phyloP scores from a whole-genome alignment of 2,113 vertebrate species.

The Cariama cristata region DNA sequence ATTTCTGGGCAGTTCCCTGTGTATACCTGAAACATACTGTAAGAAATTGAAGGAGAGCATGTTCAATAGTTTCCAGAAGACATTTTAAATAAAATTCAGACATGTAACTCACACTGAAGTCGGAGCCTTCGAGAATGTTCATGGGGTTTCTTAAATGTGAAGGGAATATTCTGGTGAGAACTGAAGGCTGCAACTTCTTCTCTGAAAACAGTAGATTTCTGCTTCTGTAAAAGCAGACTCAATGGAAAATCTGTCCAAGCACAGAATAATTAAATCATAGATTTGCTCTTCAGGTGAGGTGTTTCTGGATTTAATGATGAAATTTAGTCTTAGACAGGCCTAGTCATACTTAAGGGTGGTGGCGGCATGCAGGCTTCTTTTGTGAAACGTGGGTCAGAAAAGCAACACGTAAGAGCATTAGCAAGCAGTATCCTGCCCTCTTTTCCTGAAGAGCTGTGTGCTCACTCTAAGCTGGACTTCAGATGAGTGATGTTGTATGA shows the following conservation, averaged over 20 bases:
- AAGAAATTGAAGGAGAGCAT: neutral
- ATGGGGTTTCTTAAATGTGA: neutral
- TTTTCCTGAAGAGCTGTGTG: neutral
- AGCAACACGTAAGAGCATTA: fast-evolving
- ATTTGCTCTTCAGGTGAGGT: neutral
- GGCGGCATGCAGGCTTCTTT: neutral
- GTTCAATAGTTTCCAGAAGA: neutral
- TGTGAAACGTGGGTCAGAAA: fast-evolving
- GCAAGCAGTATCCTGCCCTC: neutral
- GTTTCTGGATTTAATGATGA: neutral
- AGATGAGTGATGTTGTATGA: neutral
- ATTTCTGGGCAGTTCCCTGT: neutral
- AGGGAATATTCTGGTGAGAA: neutral
- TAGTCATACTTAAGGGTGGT: neutral
- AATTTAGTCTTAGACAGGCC: neutral
- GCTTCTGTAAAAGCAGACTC: neutral
- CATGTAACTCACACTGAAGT: neutral
- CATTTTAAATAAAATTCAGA: neutral
- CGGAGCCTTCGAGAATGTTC: neutral
- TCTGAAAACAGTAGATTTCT: neutral
- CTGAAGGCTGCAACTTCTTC: neutral
- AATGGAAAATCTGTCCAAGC: neutral
- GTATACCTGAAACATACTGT: neutral
- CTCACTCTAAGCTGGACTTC: neutral
- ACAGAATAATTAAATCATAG: neutral